phyloP scores from a whole-genome alignment of 2,888 invertebrate species.

The Automeris io region DNA sequence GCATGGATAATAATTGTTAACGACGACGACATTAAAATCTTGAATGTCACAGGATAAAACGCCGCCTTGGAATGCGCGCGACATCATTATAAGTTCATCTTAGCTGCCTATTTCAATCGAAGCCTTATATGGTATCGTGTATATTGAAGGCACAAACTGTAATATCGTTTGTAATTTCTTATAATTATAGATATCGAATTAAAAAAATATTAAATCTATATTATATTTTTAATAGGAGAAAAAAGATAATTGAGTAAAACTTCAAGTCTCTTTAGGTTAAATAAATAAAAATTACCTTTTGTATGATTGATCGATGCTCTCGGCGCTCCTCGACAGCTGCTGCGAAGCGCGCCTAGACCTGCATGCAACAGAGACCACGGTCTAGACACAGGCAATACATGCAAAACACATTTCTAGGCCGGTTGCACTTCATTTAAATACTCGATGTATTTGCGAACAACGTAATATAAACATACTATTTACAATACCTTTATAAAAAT shows the following conservation, averaged over 20 bases:
- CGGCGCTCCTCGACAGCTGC: constrained; percentile 83
- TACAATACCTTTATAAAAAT: background rate
- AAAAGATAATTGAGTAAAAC: constrained; percentile 3
- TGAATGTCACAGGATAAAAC: constrained; percentile 7
- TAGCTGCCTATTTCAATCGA: too few species aligned
- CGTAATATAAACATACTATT: background rate
- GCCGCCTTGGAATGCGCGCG: constrained; percentile 12
- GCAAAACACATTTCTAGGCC: constrained; percentile 28
- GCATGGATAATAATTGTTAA: background rate
- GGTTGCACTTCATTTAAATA: constrained; percentile 2
- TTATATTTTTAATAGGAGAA: too few species aligned
- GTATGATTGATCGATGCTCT: constrained; percentile 78
- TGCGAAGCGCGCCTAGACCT: constrained; percentile 93
- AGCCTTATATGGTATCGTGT: too few species aligned
- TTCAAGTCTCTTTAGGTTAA: background rate
- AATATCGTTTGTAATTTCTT: too few species aligned
- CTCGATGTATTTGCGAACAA: background rate
- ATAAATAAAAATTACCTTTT: constrained; percentile 69
- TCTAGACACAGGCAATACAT: constrained; percentile 70
- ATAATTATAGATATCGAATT: too few species aligned
- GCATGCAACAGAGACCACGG: constrained; percentile 76
- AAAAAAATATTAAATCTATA: too few species aligned
- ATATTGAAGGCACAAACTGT: too few species aligned
- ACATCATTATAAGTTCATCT: constrained; percentile 1
- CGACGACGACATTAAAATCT: constrained; percentile 2